Percentiles rank a stretch among this genome's conserved stretches.
Conservation (phyloP, 2,888 invertebrate species). For the Resseliella maxima region DNA sequence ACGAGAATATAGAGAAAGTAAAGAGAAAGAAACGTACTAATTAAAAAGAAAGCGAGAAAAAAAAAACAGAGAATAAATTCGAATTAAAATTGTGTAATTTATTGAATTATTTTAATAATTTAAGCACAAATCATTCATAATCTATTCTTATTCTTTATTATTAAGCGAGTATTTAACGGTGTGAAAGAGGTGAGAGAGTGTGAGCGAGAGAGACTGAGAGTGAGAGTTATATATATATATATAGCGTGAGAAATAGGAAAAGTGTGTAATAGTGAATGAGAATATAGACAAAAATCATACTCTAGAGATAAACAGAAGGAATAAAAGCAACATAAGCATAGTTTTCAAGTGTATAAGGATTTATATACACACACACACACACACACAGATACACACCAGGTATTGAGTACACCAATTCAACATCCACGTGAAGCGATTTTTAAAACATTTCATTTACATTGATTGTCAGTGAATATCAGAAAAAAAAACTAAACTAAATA, state of each 20-base stretch:
- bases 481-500: background rate
- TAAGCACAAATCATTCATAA: constrained; percentile 46
- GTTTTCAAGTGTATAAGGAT: background rate
- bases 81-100: constrained; percentile 34
- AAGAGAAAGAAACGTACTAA: background rate
- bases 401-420: constrained; percentile 46
- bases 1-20: background rate
- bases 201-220: no score
- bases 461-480: background rate
- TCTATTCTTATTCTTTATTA: constrained; percentile 43
- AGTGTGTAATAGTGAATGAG: background rate
- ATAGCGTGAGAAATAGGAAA: no score
- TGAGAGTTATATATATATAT: no score
- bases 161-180: constrained; percentile 23
- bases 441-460: background rate
- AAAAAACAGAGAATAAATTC: background rate
- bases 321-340: background rate
- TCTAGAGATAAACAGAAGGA: background rate
- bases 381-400: background rate
- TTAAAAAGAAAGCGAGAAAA: background rate
- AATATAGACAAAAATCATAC: background rate
- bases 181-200: no score
- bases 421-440: constrained; percentile 39
- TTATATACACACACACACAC: background rate
- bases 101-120: constrained; percentile 31